phyloP scores from a whole-genome alignment of 2,113 vertebrate genomes.

The Spermophilus dauricus region DNA sequence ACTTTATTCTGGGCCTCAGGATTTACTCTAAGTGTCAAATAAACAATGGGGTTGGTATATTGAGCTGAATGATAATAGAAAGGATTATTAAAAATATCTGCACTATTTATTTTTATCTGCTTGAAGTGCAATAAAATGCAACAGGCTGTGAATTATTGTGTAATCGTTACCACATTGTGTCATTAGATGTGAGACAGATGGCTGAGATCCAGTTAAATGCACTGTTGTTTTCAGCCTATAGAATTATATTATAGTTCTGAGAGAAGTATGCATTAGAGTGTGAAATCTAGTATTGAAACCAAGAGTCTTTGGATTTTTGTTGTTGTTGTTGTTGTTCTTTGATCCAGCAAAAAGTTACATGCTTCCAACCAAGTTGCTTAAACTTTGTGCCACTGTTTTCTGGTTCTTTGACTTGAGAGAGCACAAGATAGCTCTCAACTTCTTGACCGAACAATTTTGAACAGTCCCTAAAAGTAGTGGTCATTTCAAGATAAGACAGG shows the following conservation, averaged over 20 bases:
- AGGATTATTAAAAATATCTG: slow-evolving; percentile 62
- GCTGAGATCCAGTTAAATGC: background rate
- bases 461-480: background rate
- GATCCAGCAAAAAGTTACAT: slow-evolving; percentile 7
- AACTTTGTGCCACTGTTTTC: slow-evolving; percentile 10
- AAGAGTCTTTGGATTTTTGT: background rate
- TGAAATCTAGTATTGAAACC: slow-evolving; percentile 11
- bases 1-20: background rate
- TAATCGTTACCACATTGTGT: slow-evolving; percentile 39
- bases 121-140: slow-evolving; percentile 56
- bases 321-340: slow-evolving; percentile 37
- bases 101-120: slow-evolving; percentile 66
- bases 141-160: slow-evolving; percentile 48
- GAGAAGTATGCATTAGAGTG: background rate
- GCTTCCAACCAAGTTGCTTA: slow-evolving; percentile 36
- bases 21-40: slow-evolving; percentile 40
- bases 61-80: slow-evolving; percentile 45
- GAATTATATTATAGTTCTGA: slow-evolving; percentile 27
- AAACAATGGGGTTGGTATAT: slow-evolving; percentile 12
- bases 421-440: slow-evolving; percentile 5
- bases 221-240: slow-evolving; percentile 32
- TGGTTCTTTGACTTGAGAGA: slow-evolving; percentile 3
- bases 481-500: background rate
- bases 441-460: background rate
- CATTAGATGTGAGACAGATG: slow-evolving; percentile 35